phyloP scores from a whole-genome alignment of 2,113 vertebrate genomes.

The Microcebus ravelobensis region DNA sequence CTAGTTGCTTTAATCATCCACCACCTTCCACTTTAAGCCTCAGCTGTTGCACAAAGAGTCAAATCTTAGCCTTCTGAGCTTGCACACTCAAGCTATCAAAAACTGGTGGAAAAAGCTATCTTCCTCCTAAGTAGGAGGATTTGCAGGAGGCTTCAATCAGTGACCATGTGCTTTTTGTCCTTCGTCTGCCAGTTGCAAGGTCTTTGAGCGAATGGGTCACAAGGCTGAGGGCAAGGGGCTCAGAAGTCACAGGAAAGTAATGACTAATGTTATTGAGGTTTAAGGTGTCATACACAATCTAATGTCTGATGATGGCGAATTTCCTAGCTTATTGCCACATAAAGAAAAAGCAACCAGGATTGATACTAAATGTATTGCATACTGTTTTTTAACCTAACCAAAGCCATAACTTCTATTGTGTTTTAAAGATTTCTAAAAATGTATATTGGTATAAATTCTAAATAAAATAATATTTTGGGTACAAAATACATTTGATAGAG shows the following conservation, averaged over 20 bases:
- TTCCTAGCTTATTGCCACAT: background rate
- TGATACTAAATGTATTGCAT: background rate
- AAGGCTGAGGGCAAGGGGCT: background rate
- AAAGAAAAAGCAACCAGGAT: background rate
- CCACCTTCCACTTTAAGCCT: background rate
- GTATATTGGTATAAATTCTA: background rate
- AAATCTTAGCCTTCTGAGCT: background rate
- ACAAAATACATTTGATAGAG: background rate
- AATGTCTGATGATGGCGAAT: background rate
- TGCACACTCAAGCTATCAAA: background rate
- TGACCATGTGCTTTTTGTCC: background rate
- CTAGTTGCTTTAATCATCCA: background rate
- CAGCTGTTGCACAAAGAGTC: background rate
- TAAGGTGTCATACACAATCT: background rate
- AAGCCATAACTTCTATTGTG: background rate
- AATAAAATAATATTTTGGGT: background rate
- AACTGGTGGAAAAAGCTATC: background rate
- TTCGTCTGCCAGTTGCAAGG: background rate
- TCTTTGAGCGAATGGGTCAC: background rate
- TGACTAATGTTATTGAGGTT: background rate
- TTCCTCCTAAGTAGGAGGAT: background rate
- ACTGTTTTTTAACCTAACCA: background rate
- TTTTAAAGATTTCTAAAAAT: background rate
- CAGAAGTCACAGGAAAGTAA: constrained; percentile 30
- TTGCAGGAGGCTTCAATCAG: background rate